Conservation (phyloP, 2,797 vertebrate genomes). For the Danionella dracula region DNA sequence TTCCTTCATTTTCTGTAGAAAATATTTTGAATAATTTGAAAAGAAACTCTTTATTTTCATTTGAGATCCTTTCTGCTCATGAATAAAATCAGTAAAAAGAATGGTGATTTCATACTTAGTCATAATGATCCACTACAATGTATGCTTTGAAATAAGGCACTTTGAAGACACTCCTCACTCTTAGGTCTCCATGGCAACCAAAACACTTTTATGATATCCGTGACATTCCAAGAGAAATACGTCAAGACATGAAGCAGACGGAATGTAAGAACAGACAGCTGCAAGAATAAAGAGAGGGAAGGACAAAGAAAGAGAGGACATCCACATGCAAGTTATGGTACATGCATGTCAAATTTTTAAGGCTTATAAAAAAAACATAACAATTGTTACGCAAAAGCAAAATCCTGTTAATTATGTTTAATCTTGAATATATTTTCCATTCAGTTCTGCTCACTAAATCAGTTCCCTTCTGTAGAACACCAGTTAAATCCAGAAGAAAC, state of each 20-base stretch:
- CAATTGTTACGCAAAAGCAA: no score
- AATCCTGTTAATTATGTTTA: background rate
- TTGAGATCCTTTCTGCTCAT: background rate
- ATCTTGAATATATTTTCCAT: background rate
- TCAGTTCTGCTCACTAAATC: background rate
- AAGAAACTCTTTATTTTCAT: no score
- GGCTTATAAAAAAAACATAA: no score
- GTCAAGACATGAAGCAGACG: background rate
- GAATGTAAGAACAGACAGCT: background rate
- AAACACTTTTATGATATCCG: background rate
- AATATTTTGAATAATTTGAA: no score
- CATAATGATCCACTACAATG: background rate
- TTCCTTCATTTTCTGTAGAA: no score
- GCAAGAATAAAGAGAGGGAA: background rate
- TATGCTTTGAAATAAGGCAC: background rate
- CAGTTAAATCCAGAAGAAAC: background rate
- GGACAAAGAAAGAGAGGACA: background rate
- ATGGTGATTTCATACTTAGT: background rate
- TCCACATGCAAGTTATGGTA: background rate
- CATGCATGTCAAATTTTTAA: background rate
- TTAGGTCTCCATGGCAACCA: background rate
- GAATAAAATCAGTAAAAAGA: background rate
- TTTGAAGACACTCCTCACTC: background rate
- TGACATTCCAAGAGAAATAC: background rate
- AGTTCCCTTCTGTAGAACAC: background rate